Evolutionary conservation across 2,888 invertebrate genomes (phyloP), one percentile per base, ranked within the genome.

Genomic region (Encarsia formosa): DNA sequence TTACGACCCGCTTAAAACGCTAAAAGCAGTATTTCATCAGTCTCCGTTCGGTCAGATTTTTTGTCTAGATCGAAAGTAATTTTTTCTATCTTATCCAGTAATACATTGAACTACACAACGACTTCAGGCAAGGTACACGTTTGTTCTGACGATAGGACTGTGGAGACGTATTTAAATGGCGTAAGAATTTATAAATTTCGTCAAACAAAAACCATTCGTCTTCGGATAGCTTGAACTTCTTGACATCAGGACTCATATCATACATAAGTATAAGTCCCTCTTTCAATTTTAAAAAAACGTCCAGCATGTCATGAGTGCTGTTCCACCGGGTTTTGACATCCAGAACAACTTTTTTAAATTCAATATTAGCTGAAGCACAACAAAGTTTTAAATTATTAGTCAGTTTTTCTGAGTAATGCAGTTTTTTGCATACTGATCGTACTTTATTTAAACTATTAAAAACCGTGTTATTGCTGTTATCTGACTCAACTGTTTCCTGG

Each of bases 81-180:
- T 9, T 41, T 38, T 37, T 55, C 55, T 16, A 55, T 50, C 24
- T 52, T 41, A n/a, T 53, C 50, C 16, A 58, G 26, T 4, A 52
- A 19, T 19, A 55, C 34, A 15, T 58, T 32, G 39, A 54, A 52
- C 8, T 35, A 47, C 15, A 54, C 48, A 35, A 58, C 38, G 18
- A 57, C 35, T 16, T 49, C 23, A 24, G 51, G 53, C 20, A 57
- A 34, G 9, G 57, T 52, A 16, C 56, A 56, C 56, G 54, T 59
- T 49, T 56, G 54, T 45, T 61, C 55, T 48, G 9, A 5, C 5
- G 37, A 37, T 5, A 37, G 9, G 19, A 19, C 19, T 5, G 8
- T 4, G 5, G 6, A 4, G 19, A 19, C 19, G 9, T 37, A 11
- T 37, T 18, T 18, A 20, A 37, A 16, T 37, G 15, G 9, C 19